Conservation (phyloP, 1,140 invertebrate genomes). For the Eumeta japonica region DNA sequence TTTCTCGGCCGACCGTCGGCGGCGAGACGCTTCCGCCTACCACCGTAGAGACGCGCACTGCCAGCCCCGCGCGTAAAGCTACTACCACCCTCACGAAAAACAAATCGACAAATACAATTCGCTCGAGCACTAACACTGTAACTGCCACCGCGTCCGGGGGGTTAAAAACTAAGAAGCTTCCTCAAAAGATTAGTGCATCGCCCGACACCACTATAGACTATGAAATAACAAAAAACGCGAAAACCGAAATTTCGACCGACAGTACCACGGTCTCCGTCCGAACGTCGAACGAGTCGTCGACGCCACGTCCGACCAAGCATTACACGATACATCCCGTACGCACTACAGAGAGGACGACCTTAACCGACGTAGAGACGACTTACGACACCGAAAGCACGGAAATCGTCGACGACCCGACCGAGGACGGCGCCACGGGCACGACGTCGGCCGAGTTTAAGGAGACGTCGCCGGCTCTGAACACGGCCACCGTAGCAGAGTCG, state of each 20-base stretch:
- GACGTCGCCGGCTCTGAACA: slow-evolving; percentile 30
- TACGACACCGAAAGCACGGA: slow-evolving; percentile 28
- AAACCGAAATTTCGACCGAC: not conserved
- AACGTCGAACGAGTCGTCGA: slow-evolving; percentile 24
- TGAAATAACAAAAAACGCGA: slow-evolving; percentile 4
- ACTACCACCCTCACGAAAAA: slow-evolving; percentile 41
- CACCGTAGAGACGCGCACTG: slow-evolving; percentile 23
- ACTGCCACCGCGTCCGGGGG: slow-evolving; percentile 34
- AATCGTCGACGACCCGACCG: slow-evolving; percentile 22
- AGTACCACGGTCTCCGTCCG: not conserved
- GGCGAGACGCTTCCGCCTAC: slow-evolving; percentile 31
- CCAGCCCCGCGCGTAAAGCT: slow-evolving; percentile 3
- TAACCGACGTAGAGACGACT: slow-evolving; percentile 39
- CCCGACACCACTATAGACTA: slow-evolving; percentile 5
- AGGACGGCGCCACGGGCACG: slow-evolving; percentile 32
- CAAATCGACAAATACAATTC: slow-evolving; percentile 26
- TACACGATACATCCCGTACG: slow-evolving; percentile 46
- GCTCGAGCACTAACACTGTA: slow-evolving; percentile 22
- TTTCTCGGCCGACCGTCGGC: slow-evolving; percentile 21
- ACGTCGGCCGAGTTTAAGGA: slow-evolving; percentile 29
- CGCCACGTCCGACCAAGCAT: slow-evolving; percentile 43
- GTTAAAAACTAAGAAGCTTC: slow-evolving; percentile 32
- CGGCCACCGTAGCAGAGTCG: slow-evolving; percentile 25
- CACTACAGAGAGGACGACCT: slow-evolving; percentile 34
- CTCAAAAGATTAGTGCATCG: slow-evolving; percentile 23